Evolutionary conservation across 2,888 invertebrate genomes (phyloP), one percentile per base, ranked within the genome.

Genomic region (Mimas tiliae): DNA sequence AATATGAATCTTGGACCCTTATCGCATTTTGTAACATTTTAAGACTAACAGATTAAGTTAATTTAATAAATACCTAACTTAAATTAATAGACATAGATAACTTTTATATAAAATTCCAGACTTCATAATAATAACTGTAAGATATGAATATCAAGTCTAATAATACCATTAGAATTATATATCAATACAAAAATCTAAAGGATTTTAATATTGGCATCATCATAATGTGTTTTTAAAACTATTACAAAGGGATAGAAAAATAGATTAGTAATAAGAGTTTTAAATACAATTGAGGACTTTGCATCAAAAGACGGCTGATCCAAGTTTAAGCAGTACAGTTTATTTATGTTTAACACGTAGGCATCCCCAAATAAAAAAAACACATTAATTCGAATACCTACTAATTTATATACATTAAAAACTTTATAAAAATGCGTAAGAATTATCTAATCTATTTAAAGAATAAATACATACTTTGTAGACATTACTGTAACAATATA

Each of bases 131-230:
- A 34, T 55, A 6, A 55, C 38, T 34, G 4, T 34, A 34, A 34
- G 55, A 55, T 55, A 55, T 55, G 55, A 55, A 55, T 11, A 55
- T 0, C 33, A 53, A 34, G 33, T 55, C 34, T 55, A 16, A 7
- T 55, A 38, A 38, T 38, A 55, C 34, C 38, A 55, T 16, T 55
- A 16, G 34, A 16, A 55, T 34, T 38, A 27, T 27, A 55, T 55
- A 55, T 55, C 55, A 16, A 16, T 16, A 55, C 38, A 34, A 55
- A 55, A 55, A 55, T 11, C 16, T 38, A 16, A 34, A 8, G 16
- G n/a, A 16, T 34, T n/a, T 55, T 7, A 34, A 34, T 34, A 38
- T 55, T 16, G 55, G 38, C 52, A 52, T 21, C 9, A 34, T 55
- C 9, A 19, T 55, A n/a, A 55, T 16, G 11, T 16, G 11, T 34